Conservation (phyloP, 92 coral and sea anemone genomes). For the Palythoa grandiflora region DNA sequence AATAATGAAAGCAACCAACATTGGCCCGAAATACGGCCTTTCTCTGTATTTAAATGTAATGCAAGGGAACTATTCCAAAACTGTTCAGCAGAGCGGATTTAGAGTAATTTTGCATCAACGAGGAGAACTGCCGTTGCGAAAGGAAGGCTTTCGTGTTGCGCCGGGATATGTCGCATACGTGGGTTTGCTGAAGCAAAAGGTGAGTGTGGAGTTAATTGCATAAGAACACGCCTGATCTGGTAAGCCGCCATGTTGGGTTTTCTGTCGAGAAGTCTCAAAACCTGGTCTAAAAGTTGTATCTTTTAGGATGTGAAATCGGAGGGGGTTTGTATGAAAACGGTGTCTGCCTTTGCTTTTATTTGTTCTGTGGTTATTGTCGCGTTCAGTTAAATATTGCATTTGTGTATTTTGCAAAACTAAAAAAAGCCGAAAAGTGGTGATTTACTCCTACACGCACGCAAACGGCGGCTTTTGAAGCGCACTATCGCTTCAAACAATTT, state of each 20-base stretch:
- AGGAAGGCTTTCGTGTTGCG: slow-evolving; percentile 85
- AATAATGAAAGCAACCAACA: slow-evolving; percentile 62
- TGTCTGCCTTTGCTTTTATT: background rate
- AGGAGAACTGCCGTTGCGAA: slow-evolving; percentile 74
- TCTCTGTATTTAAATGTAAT: slow-evolving; percentile 69
- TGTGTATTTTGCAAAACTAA: slow-evolving; percentile 15
- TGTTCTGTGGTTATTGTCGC: background rate
- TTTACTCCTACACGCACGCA: background rate
- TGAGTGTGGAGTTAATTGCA: slow-evolving; percentile 28
- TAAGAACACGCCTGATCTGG: background rate
- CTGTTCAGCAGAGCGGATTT: slow-evolving; percentile 75
- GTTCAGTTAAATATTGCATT: slow-evolving; percentile 1
- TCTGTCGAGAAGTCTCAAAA: background rate
- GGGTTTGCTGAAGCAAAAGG: slow-evolving; percentile 75
- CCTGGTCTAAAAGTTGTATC: background rate
- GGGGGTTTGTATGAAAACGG: background rate
- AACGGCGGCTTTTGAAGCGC: background rate
- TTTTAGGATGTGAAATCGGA: background rate
- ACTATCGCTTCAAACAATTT: background rate
- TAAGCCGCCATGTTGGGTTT: background rate
- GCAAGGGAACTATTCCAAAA: slow-evolving; percentile 60
- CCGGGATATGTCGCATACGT: slow-evolving; percentile 88
- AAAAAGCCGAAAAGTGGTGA: background rate
- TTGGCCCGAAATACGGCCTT: slow-evolving; percentile 74
- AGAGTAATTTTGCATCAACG: slow-evolving; percentile 83